Base-by-base conservation (phyloP, 2,113 vertebrate genomes). In the Saimiri boliviensis region DNA sequence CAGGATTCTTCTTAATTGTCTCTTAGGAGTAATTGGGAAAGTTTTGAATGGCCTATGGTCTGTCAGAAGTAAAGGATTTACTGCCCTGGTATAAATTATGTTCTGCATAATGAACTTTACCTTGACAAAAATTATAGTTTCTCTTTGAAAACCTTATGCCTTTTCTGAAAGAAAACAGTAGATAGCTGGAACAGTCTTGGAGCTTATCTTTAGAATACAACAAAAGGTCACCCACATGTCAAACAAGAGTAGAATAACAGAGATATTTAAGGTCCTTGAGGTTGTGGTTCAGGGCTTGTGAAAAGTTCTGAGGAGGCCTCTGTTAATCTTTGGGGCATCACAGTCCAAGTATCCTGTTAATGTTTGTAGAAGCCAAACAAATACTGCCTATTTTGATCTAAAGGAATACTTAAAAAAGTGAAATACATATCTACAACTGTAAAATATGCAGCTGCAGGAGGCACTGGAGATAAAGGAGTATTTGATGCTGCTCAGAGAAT, bases 71-170 rank as follows among this genome's bases (percentile, higher is more conserved):
- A 37, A 49, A 73, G 58, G 23, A 63, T 85, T 95, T 88, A 14
- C 54, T 32, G 82, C 35, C 45, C 54, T 79, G 37, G 63, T 79
- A 30, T 58, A 45, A 73, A 35, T 84, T 40, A 45, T 49, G 17
- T 68, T 40, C 93, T 70, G 13, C 35, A 17, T 42, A 40, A 84
- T 68, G 30, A 85, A 81, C 81, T 80, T 93, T 25, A n/a, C 45
- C 80, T 66, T 66, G 71, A 88, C 9, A 83, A 54, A 54, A 77
- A 95, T 27, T 56, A 19, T 92, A 83, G 79, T 89, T 94, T 89
- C 66, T 56, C 42, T 85, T 45, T 89, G 58, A 45, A 94, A 97
- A 89, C 35, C 32, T 6, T 56, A 35, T 60, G 40, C 30, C 32
- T 11, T 81, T 82, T 86, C 89, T 58, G 30, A 90, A 91, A 94